A percentile compares a stretch with the other conserved stretches of the same genome.
Conservation (phyloP, 1,140 invertebrate genomes). For the Vanessa tameamea region DNA sequence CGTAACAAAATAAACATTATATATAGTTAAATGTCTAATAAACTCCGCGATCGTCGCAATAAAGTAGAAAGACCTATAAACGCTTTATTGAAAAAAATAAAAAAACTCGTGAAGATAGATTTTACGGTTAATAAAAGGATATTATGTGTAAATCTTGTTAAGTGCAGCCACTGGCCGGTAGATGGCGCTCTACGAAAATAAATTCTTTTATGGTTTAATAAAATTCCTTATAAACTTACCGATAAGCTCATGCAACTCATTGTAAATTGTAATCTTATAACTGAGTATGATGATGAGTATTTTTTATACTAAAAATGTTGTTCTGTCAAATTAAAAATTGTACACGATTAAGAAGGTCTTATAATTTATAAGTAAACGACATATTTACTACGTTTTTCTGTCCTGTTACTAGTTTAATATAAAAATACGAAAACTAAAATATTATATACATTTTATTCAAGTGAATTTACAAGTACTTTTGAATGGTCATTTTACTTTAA, state of each 20-base stretch:
- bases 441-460: too few species aligned
- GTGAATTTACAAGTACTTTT: too few species aligned
- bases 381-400: too few species aligned
- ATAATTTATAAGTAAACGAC: too few species aligned
- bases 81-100: slow-evolving; percentile 68
- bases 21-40: slow-evolving; percentile 30
- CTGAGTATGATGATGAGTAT: too few species aligned
- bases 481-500: too few species aligned
- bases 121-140: slow-evolving; percentile 60
- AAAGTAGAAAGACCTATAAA: slow-evolving; percentile 57
- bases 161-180: slow-evolving; percentile 38
- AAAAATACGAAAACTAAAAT: neutral
- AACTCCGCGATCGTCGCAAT: slow-evolving; percentile 49
- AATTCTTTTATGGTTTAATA: neutral
- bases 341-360: neutral
- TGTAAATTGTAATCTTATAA: too few species aligned
- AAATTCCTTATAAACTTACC: too few species aligned
- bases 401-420: too few species aligned
- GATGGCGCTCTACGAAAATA: slow-evolving; percentile 34
- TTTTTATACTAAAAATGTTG: too few species aligned
- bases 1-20: slow-evolving; percentile 3
- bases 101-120: slow-evolving; percentile 47
- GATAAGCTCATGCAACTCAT: too few species aligned
- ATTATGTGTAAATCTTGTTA: slow-evolving; percentile 42
- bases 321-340: neutral